A percentile compares a stretch with the other conserved stretches of the same genome.
Conservation (phyloP, 2,888 invertebrate genomes). For the Eupithecia inturbata region DNA sequence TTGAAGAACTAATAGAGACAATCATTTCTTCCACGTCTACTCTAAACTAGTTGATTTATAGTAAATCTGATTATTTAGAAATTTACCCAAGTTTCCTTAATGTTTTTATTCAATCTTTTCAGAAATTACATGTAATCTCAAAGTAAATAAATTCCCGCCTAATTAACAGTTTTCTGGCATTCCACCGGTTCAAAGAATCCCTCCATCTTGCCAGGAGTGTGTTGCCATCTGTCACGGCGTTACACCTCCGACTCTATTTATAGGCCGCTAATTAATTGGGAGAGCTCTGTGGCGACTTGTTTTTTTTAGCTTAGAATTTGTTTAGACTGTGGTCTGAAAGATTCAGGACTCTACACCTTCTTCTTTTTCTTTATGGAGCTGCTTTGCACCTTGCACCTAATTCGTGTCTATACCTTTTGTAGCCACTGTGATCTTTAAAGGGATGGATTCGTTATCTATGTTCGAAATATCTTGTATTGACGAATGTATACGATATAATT, state of each 20-base stretch:
- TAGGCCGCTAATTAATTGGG: conserved; percentile 75
- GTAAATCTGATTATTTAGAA: background rate
- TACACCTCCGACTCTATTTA: conserved; percentile 74
- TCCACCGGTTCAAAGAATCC: conserved; percentile 67
- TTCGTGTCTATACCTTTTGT: background rate
- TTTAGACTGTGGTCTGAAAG: background rate
- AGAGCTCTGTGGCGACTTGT: conserved; percentile 43
- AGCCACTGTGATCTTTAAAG: background rate
- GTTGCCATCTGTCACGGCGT: conserved; percentile 77
- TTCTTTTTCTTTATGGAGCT: background rate
- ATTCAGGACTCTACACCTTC: background rate
- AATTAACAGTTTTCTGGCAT: conserved; percentile 73
- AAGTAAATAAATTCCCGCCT: conserved; percentile 70
- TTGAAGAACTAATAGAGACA: background rate
- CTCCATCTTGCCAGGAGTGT: conserved; percentile 68
- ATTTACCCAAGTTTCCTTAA: background rate
- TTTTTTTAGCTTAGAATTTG: conserved; percentile 25
- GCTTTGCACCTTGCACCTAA: background rate
- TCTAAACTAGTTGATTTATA: background rate
- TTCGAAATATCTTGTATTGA: background rate
- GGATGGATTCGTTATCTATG: background rate
- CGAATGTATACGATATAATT: background rate
- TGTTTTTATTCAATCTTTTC: background rate
- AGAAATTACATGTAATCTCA: conserved; percentile 22
- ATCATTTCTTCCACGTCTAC: background rate